Conservation (phyloP, 35 echinoderm and acorn worm genomes). For the Heliocidaris tuberculata region DNA sequence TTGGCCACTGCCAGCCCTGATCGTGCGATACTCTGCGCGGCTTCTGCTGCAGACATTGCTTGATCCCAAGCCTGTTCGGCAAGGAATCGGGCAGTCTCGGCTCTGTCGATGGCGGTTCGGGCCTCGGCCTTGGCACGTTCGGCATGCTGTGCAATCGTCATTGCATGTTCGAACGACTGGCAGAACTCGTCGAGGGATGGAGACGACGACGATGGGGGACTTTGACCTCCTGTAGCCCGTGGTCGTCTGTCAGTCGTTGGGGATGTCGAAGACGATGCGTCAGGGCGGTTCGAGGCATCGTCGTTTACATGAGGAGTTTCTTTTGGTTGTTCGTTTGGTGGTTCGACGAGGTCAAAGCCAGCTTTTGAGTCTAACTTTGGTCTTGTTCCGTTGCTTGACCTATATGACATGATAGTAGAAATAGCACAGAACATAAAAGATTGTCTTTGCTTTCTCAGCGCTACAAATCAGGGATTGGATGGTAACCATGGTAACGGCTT, state of each 20-base stretch:
- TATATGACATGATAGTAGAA: background rate
- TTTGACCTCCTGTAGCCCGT: background rate
- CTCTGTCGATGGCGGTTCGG: conserved; percentile 24
- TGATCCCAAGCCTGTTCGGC: conserved; percentile 43
- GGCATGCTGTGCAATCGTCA: conserved; percentile 43
- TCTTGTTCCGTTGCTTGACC: background rate
- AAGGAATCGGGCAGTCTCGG: background rate
- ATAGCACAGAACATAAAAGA: background rate
- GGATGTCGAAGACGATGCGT: background rate
- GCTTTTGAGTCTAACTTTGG: background rate
- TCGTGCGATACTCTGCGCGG: conserved; percentile 39
- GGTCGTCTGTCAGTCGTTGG: background rate
- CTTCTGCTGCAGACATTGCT: conserved; percentile 33
- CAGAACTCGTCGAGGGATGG: conserved; percentile 11
- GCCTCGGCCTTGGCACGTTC: conserved; percentile 29
- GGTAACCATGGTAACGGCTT: too few species aligned
- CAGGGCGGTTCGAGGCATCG: background rate
- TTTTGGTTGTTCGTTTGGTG: background rate
- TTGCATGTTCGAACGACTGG: conserved; percentile 9
- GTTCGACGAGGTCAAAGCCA: background rate
- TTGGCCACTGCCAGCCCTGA: conserved; percentile 37
- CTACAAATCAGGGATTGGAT: too few species aligned
- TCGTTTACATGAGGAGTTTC: background rate
- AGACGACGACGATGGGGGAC: background rate
- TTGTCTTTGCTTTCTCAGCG: background rate